Evolutionary conservation across 1,140 invertebrate genomes (phyloP), one percentile per base, ranked within the genome.

Genomic region (Penaeus japonicus): DNA sequence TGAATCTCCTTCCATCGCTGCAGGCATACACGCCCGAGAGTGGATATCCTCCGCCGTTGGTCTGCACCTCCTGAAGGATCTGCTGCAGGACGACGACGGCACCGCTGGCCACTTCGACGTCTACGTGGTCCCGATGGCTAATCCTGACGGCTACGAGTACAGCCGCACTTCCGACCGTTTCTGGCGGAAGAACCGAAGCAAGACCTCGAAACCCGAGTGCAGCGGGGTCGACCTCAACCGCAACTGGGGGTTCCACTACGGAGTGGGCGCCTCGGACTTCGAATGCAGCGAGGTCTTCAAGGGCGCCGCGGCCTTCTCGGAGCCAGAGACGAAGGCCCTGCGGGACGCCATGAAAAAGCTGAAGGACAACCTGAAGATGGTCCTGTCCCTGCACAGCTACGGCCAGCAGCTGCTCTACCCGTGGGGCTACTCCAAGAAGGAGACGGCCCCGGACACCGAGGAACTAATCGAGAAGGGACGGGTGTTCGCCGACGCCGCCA

Each of bases 41-140:
- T 99, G 97, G 97, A 97, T 98, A 87, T 95, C 96, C 77, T 96
- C 97, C 2, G 96, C 97, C 0, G 96, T 96, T 0, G 96, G 96
- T 22, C 97, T 95, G 92, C 95, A 97, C 35, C 94, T 97, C 47
- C 96, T 96, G 91, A 95, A 97, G 92, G 92, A 98, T 70, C 94
- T 96, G 2, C 91, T 92, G 0, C 94, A 94, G 15, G 94, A 96
- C 91, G 93, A 94, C 10, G 93, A 94, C 85, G 93, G 96, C 24
- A 93, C 98, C 82, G n/a, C n/a, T n/a, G 95, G 95, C 53, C 94
- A 95, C 84, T 95, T 95, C 83, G 97, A 98, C 91, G 93, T 93
- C 91, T 93, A 93, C 89, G 92, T 91, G 22, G 88, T 91, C 20
- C 92, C 92, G 4, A 87, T 87, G 30, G 90, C 90, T 78, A 91